phyloP scores from a whole-genome alignment of 1,140 invertebrate genomes.

The Euwallacea fornicatus region DNA sequence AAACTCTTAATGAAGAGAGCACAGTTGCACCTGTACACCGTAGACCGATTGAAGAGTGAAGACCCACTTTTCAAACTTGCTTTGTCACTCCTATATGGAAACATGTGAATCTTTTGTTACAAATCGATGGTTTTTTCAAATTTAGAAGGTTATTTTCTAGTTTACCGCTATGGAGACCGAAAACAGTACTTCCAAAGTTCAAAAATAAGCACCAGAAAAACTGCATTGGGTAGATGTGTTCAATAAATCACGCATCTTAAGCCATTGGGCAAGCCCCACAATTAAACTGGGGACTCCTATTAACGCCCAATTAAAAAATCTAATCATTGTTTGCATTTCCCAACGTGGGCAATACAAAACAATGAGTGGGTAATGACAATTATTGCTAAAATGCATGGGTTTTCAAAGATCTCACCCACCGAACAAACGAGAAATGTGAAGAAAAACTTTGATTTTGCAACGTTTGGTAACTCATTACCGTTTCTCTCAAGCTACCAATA shows the following conservation, averaged over 20 bases:
- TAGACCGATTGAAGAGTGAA: not conserved
- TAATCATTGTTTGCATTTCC: not conserved
- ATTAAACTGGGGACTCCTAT: not conserved
- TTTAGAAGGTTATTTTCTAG: too few relatives aligned
- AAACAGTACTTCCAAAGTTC: too few relatives aligned
- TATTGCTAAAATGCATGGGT: conserved; percentile 12
- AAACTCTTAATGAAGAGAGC: not conserved
- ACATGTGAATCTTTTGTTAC: not conserved
- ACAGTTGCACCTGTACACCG: not conserved
- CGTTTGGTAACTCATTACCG: too few relatives aligned
- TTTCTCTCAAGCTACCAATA: too few relatives aligned
- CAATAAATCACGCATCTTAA: too few relatives aligned
- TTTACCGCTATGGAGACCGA: too few relatives aligned
- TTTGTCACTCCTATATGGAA: not conserved
- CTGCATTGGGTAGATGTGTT: too few relatives aligned
- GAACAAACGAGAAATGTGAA: not conserved
- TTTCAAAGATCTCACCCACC: conserved; percentile 19
- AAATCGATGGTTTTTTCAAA: too few relatives aligned
- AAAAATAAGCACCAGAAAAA: too few relatives aligned
- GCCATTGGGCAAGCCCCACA: not conserved
- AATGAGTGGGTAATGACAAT: conserved; percentile 2
- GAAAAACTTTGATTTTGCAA: too few relatives aligned
- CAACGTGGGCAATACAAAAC: conserved; percentile 6
- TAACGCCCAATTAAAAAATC: not conserved
- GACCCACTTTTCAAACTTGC: conserved; percentile 3